Evolutionary conservation across 1,140 invertebrate genomes (phyloP), one percentile per base, ranked within the genome.

Genomic region (Procambarus clarkii): DNA sequence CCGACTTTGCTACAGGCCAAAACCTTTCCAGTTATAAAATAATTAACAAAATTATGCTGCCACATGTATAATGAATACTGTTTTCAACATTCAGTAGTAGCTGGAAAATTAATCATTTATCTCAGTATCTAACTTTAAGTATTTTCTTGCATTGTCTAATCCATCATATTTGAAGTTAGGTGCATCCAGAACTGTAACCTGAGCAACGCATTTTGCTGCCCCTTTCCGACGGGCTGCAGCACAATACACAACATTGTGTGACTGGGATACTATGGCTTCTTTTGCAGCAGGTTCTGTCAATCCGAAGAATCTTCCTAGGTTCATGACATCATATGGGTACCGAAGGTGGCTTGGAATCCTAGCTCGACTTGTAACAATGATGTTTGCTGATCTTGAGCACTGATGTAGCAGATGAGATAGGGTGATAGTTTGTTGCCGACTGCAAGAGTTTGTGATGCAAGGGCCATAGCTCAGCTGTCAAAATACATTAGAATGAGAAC

Each of bases 401-500:
- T 82, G 83, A 64, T 91, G 90, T 11, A 91, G 90, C 15, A 81
- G 34, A 64, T 86, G 90, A 1, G 90, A 69, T n/a, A 91, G 45
- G n/a, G 60, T 54, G 69, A 91, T 80, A 15, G 83, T 91, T 2
- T 48, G 45, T 69, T 86, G 74, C 9, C 90, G 83, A 11, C 83
- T 91, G 77, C 48, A n/a, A 24, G 58, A 69, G 69, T 76, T 69
- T 3, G n/a, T 69, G 34, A 91, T 79, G 50, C 90, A 91, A 1
- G 90, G 90, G n/a, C 83, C 78, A 71, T 91, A 91, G 64, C 90
- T 86, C 60, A 91, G 44, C 90, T 91, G 69, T 34, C 60, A 77
- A 77, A 50, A 64, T 15, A 81, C 21, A 48, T 21, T n/a, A 1
- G 5, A 34, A 58, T 15, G 18, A 13, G 4, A 21, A 64, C 60